Base-by-base conservation (phyloP, 1,140 invertebrate species). In the Apis florea region DNA sequence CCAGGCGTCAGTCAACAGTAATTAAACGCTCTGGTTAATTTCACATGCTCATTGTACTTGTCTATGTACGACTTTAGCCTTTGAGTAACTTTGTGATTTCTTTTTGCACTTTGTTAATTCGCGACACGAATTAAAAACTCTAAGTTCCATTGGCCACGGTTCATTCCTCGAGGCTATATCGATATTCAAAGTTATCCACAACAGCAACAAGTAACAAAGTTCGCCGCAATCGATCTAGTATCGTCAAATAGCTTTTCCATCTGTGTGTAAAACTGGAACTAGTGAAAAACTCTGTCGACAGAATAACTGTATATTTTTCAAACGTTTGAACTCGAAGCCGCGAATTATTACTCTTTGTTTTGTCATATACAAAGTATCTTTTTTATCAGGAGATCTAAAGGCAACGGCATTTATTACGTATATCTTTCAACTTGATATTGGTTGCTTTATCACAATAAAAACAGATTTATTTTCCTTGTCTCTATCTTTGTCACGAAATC, bases 191-290 rank as follows among this genome's bases (percentile, higher is more conserved):
- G 24, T 26, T 63, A 31, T 63, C 61, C 15, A 31, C 26, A 19
- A 63, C 15, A 19, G 61, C 61, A 63, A 63, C 61, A 63, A 63
- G 61, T 63, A 63, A 63, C 61, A 31, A 31, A 63, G 26, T 26
- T 31, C 26, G 6, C 15, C 19, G 19, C 61, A 17, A 63, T 66
- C 64, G 64, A 66, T 66, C 64, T 15, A 24, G 26, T 31, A 63
- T 63, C 24, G 17, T 3, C 24, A 31, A 63, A 63, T 31, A 59
- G 58, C 58, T 59, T 59, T 59, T 15, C 21, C n/a, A 59, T 59
- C 24, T n/a, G 58, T 24, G 12, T 59, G 12, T 13, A 59, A 59
- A 59, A n/a, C 11, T 24, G n/a, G n/a, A n/a, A 12, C 58, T 24
- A 24, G 58, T 1, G n/a, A n/a, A 15, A 59, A 59, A 24, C n/a